Evolutionary conservation across 1,140 invertebrate species (phyloP), one percentile per base, ranked within the genome.

Genomic region (Mactra quadrangularis): DNA sequence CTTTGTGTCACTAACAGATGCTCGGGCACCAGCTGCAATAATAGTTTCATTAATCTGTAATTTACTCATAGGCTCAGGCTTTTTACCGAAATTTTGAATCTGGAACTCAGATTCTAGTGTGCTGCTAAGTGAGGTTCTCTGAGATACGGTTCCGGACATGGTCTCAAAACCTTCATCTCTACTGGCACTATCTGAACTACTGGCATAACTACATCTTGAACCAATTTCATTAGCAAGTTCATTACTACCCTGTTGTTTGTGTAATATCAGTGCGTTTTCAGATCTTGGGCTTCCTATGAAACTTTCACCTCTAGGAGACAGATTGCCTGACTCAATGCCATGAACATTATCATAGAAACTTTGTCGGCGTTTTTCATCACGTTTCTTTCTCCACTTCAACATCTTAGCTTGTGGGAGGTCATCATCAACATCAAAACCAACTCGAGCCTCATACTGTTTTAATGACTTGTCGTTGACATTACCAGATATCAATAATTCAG

Each of bases 151-250:
- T 29, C 90, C 90, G 4, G 89, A 90, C 87, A 90, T 90, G 22
- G 88, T 91, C 70, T 93, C 92, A 82, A 93, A 92, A 15, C 92
- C 92, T 84, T 92, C 89, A 78, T 91, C 90, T 57, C 86, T 83
- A 74, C 87, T 90, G 64, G 86, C 87, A 76, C 89, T 90, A 35
- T 86, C 83, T 47, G 83, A 83, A 50, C 89, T 90, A 70, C 87
- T 90, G 35, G 89, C 88, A 76, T 89, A 90, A 76, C 90, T 91
- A 75, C 86, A 89, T 35, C 90, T 64, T 15, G 89, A 91, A 6
- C 90, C 89, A 35, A 87, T 79, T 19, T 91, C 90, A 55, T 89
- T 89, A 62, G 85, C 86, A n/a, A 89, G 75, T 53, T 90, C 90
- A 52, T 83, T 66, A 74, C 83, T 85, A 55, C 87, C 68, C 74